Conservation (phyloP, 2,113 vertebrate genomes). For the Felis catus region DNA sequence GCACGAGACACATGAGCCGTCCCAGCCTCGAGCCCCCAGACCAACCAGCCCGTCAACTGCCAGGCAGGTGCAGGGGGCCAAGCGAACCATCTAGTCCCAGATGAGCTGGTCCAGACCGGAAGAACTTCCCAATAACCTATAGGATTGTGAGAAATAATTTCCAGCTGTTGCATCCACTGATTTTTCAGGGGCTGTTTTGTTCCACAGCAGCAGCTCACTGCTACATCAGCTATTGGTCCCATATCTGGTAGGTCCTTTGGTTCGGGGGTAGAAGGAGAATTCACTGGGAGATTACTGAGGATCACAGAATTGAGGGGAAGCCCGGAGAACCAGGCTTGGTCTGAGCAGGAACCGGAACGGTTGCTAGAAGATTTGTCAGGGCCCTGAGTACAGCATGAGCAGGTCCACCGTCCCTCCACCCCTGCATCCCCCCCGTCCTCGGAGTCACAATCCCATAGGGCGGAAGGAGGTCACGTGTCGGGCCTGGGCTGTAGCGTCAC, state of each 20-base stretch:
- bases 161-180: neutral
- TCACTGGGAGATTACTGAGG: neutral
- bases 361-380: neutral
- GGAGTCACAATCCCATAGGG: neutral
- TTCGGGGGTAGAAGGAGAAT: neutral
- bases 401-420: neutral
- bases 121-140: neutral
- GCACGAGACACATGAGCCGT: neutral
- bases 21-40: neutral
- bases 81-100: neutral
- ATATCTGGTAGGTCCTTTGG: neutral
- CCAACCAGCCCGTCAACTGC: neutral
- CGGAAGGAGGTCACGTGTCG: fast-evolving
- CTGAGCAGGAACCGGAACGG: neutral
- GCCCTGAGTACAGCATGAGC: too few species aligned
- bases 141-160: neutral
- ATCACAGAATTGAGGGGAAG: neutral
- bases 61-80: neutral
- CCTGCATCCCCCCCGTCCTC: neutral
- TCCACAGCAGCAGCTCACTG: neutral
- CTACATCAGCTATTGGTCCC: neutral
- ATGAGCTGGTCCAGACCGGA: neutral
- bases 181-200: neutral
- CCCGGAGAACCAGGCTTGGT: neutral
- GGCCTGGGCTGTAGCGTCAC: neutral